phyloP scores from a whole-genome alignment of 2,888 invertebrate species.

The Caenorhabditis sp. region DNA sequence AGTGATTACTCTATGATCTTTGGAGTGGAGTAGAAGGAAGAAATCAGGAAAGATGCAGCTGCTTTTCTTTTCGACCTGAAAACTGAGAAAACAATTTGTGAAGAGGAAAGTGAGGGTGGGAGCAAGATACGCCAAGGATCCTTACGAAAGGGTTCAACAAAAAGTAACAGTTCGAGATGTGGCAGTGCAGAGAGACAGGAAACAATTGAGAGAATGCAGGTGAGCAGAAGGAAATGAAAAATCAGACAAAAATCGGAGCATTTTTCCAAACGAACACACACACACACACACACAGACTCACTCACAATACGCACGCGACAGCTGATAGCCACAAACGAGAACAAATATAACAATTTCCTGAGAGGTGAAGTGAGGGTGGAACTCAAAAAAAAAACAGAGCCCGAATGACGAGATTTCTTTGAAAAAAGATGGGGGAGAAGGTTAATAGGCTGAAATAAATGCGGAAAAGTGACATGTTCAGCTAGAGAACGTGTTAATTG shows the following conservation, averaged over 20 bases:
- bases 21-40: too few species aligned
- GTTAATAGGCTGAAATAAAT: too few species aligned
- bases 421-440: conserved; percentile 2
- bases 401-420: conserved; percentile 38
- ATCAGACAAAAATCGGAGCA: conserved; percentile 45
- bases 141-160: conserved; percentile 7
- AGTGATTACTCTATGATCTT: too few species aligned
- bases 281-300: conserved; percentile 26
- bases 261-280: conserved; percentile 40
- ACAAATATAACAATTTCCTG: conserved; percentile 44
- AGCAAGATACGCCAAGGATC: background rate
- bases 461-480: conserved; percentile 44
- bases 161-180: conserved; percentile 41
- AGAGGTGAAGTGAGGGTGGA: background rate
- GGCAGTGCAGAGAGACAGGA: background rate
- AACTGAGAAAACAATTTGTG: too few species aligned
- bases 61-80: too few species aligned
- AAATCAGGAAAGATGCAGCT: too few species aligned
- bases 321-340: conserved; percentile 59
- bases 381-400: background rate
- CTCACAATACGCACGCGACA: conserved; percentile 53
- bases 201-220: background rate
- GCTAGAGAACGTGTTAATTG: conserved; percentile 42
- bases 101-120: background rate
- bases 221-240: conserved; percentile 33